Percentiles rank a stretch among this genome's conserved stretches.
Evolutionary conservation across 2,888 invertebrate genomes (phyloP).

Genomic region (Plebejus argus): DNA sequence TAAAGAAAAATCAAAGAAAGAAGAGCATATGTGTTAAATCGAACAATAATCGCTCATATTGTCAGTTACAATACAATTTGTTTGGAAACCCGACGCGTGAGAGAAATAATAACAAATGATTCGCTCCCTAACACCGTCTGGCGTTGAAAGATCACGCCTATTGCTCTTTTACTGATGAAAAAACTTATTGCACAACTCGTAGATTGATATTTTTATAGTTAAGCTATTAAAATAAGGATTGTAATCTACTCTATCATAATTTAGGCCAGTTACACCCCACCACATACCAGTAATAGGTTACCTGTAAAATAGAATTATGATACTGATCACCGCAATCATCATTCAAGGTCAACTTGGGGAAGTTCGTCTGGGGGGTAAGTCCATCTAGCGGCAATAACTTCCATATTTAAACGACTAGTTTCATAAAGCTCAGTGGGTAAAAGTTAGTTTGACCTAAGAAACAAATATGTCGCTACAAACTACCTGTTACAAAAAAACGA

Average conservation of each 20-base stretch:
- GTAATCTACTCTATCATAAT: not conserved
- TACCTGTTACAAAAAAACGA: too few species aligned
- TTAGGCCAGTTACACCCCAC: too few species aligned
- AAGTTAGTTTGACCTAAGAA: too few species aligned
- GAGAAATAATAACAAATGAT: constrained; percentile 81
- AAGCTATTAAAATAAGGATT: not conserved
- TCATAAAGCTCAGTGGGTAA: too few species aligned
- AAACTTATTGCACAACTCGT: constrained; percentile 50
- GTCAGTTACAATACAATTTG: constrained; percentile 81
- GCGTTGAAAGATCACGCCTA: constrained; percentile 81
- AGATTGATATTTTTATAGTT: constrained; percentile 19
- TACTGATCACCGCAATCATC: too few species aligned
- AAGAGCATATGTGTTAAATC: constrained; percentile 70
- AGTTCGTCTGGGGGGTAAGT: too few species aligned
- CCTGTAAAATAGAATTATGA: too few species aligned
- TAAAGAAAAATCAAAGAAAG: constrained; percentile 36
- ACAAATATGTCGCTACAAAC: too few species aligned
- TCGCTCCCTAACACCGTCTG: constrained; percentile 79
- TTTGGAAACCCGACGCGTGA: constrained; percentile 77
- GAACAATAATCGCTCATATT: constrained; percentile 79
- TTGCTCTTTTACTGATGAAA: constrained; percentile 76
- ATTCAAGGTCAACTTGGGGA: too few species aligned
- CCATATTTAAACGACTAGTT: too few species aligned
- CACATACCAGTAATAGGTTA: too few species aligned
- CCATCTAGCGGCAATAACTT: too few species aligned